These are phyloP conservation scores for Meganola albula DNA, from an alignment of 2,888 invertebrate species.

Conservation along the genomic window DNA sequence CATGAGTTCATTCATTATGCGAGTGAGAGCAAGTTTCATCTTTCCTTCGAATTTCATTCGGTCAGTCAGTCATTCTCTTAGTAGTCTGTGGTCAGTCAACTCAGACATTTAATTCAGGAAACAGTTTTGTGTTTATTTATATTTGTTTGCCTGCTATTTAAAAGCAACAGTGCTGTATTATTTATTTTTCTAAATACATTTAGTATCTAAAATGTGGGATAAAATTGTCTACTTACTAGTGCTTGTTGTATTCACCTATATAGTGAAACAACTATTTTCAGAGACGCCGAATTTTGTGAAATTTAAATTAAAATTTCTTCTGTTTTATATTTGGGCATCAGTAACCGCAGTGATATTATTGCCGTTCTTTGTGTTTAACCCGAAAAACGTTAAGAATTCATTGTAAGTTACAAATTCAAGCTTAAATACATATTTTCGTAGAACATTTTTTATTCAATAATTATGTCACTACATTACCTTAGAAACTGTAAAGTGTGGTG, in stretches of 20 bases:
- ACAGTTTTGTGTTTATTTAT: slow-evolving; percentile 29
- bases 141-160: too few species aligned
- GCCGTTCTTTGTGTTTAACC: slow-evolving; percentile 70
- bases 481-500: slow-evolving; percentile 4
- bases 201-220: slow-evolving; percentile 53
- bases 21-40: too few species aligned
- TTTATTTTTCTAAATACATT: slow-evolving; percentile 3
- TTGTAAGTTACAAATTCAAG: too few species aligned
- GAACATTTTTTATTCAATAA: too few species aligned
- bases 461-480: slow-evolving; percentile 17
- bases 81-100: too few species aligned
- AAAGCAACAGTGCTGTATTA: background rate
- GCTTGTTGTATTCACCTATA: slow-evolving; percentile 54
- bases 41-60: too few species aligned
- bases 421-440: too few species aligned
- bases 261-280: slow-evolving; percentile 68
- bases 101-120: background rate
- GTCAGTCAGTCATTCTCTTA: too few species aligned
- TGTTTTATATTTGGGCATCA: slow-evolving; percentile 67
- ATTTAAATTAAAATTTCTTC: slow-evolving; percentile 70
- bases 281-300: slow-evolving; percentile 72
- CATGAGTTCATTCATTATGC: too few species aligned
- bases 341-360: slow-evolving; percentile 58
- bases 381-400: slow-evolving; percentile 73
- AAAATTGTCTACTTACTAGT: slow-evolving; percentile 59